phyloP scores from a whole-genome alignment of 1,140 invertebrate species.

The Hetaerina americana region DNA sequence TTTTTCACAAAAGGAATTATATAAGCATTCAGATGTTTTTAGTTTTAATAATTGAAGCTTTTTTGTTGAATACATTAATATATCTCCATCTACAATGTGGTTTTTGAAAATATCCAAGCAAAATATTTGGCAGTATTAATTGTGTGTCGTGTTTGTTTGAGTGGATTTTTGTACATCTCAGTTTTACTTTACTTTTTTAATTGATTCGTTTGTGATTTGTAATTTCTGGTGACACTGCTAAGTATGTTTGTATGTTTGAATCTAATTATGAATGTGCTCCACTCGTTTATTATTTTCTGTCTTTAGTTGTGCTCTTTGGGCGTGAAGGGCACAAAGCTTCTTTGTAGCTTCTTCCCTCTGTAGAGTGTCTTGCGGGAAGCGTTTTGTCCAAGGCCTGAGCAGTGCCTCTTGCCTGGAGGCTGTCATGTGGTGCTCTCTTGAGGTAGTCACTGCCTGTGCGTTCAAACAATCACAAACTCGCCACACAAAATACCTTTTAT shows the following conservation, averaged over 20 bases:
- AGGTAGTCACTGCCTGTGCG: not conserved
- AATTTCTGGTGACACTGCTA: not conserved
- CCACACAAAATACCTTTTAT: not conserved
- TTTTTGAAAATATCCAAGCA: not conserved
- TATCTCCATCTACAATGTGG: not conserved
- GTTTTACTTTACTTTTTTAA: not conserved
- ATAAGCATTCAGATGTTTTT: not conserved
- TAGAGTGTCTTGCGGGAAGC: not conserved
- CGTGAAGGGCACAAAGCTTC: not conserved
- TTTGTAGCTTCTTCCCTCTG: not conserved
- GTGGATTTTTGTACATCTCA: not conserved
- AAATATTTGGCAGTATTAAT: not conserved
- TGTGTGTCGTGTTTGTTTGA: not conserved
- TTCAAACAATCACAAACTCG: not conserved
- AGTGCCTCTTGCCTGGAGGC: not conserved
- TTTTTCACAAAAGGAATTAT: not conserved
- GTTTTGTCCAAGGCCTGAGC: not conserved
- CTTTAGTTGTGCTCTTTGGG: not conserved
- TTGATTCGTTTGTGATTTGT: not conserved
- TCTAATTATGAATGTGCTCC: not conserved
- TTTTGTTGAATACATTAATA: not conserved
- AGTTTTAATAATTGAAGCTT: not conserved
- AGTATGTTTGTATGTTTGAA: not conserved
- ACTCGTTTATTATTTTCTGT: not conserved
- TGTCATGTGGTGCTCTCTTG: not conserved